Conservation (phyloP, 2,113 vertebrate species). For the Uria aalge region DNA sequence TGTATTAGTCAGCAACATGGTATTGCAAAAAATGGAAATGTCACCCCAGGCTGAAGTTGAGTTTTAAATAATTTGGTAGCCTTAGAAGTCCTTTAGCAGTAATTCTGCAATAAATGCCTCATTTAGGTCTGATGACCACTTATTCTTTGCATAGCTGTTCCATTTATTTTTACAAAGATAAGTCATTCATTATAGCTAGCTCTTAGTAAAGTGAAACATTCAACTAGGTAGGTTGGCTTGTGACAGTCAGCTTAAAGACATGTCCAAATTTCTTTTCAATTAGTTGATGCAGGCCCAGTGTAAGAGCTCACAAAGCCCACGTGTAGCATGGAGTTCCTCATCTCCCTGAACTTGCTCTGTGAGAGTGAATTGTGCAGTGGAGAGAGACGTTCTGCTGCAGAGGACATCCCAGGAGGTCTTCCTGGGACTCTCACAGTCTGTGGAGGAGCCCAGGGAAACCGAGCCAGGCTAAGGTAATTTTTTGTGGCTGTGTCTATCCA, state of each 20-base stretch:
- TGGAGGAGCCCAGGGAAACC: background rate
- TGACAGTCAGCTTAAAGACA: background rate
- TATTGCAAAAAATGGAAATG: background rate
- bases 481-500: background rate
- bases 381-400: background rate
- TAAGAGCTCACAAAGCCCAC: background rate
- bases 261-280: background rate
- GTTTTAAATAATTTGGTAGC: background rate
- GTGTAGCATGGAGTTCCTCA: rapidly evolving
- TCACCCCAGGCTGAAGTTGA: background rate
- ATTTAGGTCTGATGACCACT: background rate
- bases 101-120: background rate
- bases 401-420: background rate
- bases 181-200: background rate
- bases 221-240: background rate
- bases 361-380: background rate
- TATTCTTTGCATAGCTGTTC: background rate
- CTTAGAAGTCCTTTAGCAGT: background rate
- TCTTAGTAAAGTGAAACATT: background rate
- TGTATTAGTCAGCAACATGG: background rate
- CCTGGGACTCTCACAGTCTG: background rate
- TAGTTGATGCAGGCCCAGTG: background rate
- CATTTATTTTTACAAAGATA: constrained; percentile 10
- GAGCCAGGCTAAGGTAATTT: background rate
- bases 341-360: background rate